Evolutionary conservation across 1,140 invertebrate species (phyloP).

Genomic region (Ridgeia piscesae): DNA sequence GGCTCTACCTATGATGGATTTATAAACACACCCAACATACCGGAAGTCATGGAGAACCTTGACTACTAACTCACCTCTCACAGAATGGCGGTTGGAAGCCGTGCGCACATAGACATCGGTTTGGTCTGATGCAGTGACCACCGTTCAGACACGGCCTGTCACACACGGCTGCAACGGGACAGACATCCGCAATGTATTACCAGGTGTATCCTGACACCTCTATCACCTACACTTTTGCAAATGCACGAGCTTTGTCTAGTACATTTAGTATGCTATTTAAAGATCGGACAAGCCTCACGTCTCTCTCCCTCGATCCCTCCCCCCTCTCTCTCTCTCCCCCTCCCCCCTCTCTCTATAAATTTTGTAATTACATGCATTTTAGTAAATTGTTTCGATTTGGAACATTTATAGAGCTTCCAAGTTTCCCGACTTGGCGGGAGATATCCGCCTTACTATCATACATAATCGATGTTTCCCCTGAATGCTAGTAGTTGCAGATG

Average conservation of each 20-base stretch:
- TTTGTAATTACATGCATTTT: too few relatives aligned
- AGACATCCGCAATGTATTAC: neutral
- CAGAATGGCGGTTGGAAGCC: constrained; percentile 32
- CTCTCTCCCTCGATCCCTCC: too few relatives aligned
- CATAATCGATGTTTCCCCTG: too few relatives aligned
- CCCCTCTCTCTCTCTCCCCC: too few relatives aligned
- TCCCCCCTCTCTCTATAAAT: too few relatives aligned
- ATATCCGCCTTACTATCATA: too few relatives aligned
- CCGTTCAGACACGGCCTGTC: constrained; percentile 35
- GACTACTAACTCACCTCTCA: neutral
- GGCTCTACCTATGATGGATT: neutral
- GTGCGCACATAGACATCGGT: constrained; percentile 38
- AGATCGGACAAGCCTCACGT: too few relatives aligned
- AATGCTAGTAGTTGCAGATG: too few relatives aligned
- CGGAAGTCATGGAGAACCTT: neutral
- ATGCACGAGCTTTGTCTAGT: neutral
- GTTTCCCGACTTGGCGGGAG: too few relatives aligned
- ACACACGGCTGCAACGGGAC: constrained; percentile 34
- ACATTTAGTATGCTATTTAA: neutral
- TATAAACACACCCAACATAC: neutral
- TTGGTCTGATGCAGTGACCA: constrained; percentile 40
- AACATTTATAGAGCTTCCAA: too few relatives aligned
- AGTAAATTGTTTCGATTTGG: too few relatives aligned
- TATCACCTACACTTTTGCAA: neutral
- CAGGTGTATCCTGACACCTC: neutral